Evolutionary conservation across 1,140 invertebrate species (phyloP).

Genomic region (Hermetia illucens): DNA sequence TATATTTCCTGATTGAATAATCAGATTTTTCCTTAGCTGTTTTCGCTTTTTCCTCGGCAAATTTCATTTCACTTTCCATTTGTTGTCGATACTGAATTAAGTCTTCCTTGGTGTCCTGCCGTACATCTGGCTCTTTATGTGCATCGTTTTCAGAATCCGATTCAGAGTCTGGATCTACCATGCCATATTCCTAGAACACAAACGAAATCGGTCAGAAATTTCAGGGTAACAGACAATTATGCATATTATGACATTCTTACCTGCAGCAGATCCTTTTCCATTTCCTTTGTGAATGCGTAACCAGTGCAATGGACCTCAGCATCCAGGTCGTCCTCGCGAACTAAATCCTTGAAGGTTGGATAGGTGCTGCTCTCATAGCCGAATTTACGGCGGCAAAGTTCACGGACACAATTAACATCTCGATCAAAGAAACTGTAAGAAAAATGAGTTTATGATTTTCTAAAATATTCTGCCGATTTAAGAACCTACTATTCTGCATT

Average conservation of each 20-base stretch:
- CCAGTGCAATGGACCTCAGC: constrained; percentile 81
- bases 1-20: constrained; percentile 26
- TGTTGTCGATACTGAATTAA: constrained; percentile 36
- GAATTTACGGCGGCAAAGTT: constrained; percentile 88
- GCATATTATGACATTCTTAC: constrained; percentile 9
- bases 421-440: constrained; percentile 76
- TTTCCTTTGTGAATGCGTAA: constrained; percentile 76
- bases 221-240: too few relatives aligned
- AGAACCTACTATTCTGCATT: constrained; percentile 84
- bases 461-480: too few relatives aligned
- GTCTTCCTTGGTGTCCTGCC: constrained; percentile 32
- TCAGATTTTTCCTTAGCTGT: constrained; percentile 14
- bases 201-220: not conserved
- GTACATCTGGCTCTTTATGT: constrained; percentile 14
- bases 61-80: constrained; percentile 30
- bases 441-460: too few relatives aligned
- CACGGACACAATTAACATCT: constrained; percentile 84
- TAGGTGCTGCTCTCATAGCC: constrained; percentile 78
- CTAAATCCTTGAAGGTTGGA: constrained; percentile 77
- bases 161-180: constrained; percentile 21
- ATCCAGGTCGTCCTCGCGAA: constrained; percentile 72
- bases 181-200: constrained; percentile 25
- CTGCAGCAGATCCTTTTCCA: constrained; percentile 56
- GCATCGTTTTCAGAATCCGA: constrained; percentile 13
- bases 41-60: constrained; percentile 21